These are phyloP conservation scores for Acromyrmex echinatior DNA, from an alignment of 1,140 invertebrate species.

Conservation along the genomic window DNA sequence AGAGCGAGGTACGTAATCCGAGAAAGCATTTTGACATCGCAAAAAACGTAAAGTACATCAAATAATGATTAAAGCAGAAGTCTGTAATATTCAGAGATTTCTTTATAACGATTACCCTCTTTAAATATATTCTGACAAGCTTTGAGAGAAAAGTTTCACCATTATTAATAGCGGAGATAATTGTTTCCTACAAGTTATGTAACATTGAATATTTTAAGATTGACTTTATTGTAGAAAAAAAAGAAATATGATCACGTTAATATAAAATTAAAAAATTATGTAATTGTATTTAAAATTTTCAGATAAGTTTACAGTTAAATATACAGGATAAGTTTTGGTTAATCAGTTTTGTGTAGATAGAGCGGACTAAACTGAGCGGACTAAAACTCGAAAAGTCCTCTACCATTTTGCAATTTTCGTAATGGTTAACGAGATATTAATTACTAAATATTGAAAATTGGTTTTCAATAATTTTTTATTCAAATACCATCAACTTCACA, in stretches of 20 bases:
- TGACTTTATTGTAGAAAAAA: neutral
- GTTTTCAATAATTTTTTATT: too few relatives aligned
- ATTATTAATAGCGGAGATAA: slow-evolving; percentile 48
- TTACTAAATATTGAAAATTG: too few relatives aligned
- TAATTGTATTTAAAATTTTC: neutral
- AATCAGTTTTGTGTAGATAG: too few relatives aligned
- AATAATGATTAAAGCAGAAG: slow-evolving; percentile 48
- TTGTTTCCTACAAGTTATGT: slow-evolving; percentile 36
- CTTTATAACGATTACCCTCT: slow-evolving; percentile 44
- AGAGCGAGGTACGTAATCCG: slow-evolving; percentile 26
- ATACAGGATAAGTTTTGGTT: neutral
- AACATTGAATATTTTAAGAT: slow-evolving; percentile 15
- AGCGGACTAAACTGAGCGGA: too few relatives aligned
- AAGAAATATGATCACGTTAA: neutral
- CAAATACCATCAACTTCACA: too few relatives aligned
- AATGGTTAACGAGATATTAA: too few relatives aligned
- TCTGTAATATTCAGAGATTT: slow-evolving; percentile 48
- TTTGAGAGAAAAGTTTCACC: slow-evolving; percentile 24
- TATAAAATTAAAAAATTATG: neutral
- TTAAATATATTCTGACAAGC: slow-evolving; percentile 41
- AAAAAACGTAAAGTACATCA: slow-evolving; percentile 51
- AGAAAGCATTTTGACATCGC: slow-evolving; percentile 60
- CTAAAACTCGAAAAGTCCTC: too few relatives aligned
- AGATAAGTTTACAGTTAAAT: neutral
- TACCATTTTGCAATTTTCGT: too few relatives aligned